These are phyloP conservation scores for Himantopus leucocephalus DNA, from an alignment of 2,113 vertebrate species.

Conservation along the genomic window DNA sequence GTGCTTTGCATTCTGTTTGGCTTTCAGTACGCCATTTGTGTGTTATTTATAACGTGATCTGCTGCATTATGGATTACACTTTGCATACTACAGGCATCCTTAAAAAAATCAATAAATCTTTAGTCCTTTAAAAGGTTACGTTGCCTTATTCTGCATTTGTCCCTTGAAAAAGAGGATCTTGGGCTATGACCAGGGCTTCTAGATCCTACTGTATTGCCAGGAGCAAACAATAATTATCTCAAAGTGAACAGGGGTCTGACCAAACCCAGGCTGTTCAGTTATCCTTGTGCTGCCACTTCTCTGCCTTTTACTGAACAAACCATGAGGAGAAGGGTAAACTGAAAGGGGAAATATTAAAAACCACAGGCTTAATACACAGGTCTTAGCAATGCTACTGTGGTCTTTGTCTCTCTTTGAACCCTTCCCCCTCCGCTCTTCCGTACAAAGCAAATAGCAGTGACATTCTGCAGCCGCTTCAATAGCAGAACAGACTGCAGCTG, in stretches of 20 bases:
- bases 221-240: background rate
- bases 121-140: background rate
- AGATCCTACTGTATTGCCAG: background rate
- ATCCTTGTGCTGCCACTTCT: background rate
- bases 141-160: background rate
- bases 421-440: background rate
- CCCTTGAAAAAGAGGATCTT: background rate
- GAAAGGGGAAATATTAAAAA: background rate
- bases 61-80: background rate
- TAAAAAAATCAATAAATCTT: background rate
- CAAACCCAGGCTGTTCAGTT: background rate
- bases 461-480: background rate
- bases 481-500: slow-evolving; percentile 41
- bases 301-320: background rate
- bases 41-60: background rate
- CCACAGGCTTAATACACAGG: background rate
- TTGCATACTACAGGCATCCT: background rate
- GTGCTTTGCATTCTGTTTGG: background rate
- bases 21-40: background rate
- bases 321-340: background rate
- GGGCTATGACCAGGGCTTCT: background rate
- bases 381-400: background rate
- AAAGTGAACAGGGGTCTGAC: background rate
- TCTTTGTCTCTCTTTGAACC: background rate
- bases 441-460: background rate